Percentiles rank a stretch among this genome's conserved stretches.
These are phyloP conservation scores for Clarias macrocephalus DNA, from an alignment of 2,113 vertebrate species.

Conservation along the genomic window DNA sequence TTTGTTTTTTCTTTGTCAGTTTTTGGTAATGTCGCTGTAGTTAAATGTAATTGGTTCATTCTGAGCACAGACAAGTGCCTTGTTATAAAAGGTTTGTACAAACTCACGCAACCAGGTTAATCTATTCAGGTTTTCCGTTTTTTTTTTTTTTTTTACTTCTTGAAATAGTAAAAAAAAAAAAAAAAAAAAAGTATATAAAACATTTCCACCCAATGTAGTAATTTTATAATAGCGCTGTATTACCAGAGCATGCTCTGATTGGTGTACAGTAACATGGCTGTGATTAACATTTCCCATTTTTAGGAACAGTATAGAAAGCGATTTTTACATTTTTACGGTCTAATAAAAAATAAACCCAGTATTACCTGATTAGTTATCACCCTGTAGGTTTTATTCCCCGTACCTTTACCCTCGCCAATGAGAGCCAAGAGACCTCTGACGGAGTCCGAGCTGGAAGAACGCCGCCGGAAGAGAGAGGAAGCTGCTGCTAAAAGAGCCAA, in stretches of 20 bases:
- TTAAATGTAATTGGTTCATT: too few relatives aligned
- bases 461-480: constrained; percentile 73
- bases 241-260: not conserved
- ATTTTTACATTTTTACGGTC: not conserved
- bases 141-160: too few relatives aligned
- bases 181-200: not conserved
- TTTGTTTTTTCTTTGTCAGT: too few relatives aligned
- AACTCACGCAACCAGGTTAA: too few relatives aligned
- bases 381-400: constrained; percentile 69
- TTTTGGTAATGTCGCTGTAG: too few relatives aligned
- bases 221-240: not conserved
- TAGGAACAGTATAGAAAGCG: not conserved
- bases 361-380: not conserved
- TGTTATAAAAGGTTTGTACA: too few relatives aligned
- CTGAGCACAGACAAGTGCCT: too few relatives aligned
- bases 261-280: not conserved
- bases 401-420: constrained; percentile 53
- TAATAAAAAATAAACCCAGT: not conserved
- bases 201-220: not conserved
- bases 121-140: too few relatives aligned
- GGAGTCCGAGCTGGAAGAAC: constrained; percentile 76
- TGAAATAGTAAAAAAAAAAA: not conserved
- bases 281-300: not conserved
- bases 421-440: constrained; percentile 77
- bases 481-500: constrained; percentile 82